phyloP scores from a whole-genome alignment of 2,797 vertebrate genomes.

The Gephyroberyx darwinii region DNA sequence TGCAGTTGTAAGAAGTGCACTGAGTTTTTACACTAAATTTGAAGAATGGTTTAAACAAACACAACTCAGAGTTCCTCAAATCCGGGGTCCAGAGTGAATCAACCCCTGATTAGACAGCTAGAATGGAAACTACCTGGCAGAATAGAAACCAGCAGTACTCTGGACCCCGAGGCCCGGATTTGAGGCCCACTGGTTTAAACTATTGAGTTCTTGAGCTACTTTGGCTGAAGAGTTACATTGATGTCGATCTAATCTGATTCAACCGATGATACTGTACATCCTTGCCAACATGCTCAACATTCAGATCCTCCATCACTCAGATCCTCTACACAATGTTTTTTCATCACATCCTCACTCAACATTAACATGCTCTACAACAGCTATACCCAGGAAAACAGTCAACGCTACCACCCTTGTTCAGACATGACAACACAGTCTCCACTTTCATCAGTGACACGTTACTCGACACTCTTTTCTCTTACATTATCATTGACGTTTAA shows the following conservation, averaged over 20 bases:
- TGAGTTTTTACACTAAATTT: constrained; percentile 30
- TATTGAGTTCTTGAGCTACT: constrained; percentile 5
- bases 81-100: too few species aligned
- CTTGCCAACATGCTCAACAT: constrained; percentile 19
- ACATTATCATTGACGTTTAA: neutral
- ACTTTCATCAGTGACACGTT: constrained; percentile 32
- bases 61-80: too few species aligned
- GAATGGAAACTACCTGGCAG: too few species aligned
- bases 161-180: too few species aligned
- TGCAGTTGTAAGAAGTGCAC: constrained; percentile 75
- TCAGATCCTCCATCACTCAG: constrained; percentile 6
- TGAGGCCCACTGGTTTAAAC: neutral
- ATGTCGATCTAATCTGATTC: constrained; percentile 17
- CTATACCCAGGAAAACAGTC: constrained; percentile 19
- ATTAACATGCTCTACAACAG: neutral
- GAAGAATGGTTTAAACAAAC: neutral
- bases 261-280: constrained; percentile 10
- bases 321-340: constrained; percentile 15
- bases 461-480: constrained; percentile 8
- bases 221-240: constrained; percentile 44
- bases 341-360: neutral
- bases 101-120: too few species aligned
- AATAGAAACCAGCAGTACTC: too few species aligned
- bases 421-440: constrained; percentile 15
- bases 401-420: constrained; percentile 20